Percentiles rank a stretch among this genome's conserved stretches.
Evolutionary conservation across 2,888 invertebrate genomes (phyloP).

Genomic region (Leptinotarsa rubiginosa): DNA sequence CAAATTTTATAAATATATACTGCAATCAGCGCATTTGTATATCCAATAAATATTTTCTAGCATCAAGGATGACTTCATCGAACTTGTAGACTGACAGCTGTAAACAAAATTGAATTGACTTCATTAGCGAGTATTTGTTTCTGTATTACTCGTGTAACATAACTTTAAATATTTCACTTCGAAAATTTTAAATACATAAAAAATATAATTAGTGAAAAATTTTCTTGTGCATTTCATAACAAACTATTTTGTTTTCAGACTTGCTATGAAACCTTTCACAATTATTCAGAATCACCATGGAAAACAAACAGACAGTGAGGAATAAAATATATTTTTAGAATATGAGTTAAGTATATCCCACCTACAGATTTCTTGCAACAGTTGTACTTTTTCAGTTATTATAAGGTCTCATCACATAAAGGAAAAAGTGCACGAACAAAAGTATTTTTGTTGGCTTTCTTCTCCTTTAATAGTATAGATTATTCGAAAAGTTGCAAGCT

Average conservation of each 20-base stretch:
- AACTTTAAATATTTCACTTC: too few relatives aligned
- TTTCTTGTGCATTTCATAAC: too few relatives aligned
- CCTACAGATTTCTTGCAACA: neutral
- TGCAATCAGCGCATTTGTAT: neutral
- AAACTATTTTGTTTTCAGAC: too few relatives aligned
- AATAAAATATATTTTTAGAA: conserved; percentile 22
- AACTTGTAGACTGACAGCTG: neutral
- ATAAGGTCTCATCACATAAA: neutral
- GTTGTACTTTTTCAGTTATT: neutral
- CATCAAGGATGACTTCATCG: neutral
- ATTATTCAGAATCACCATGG: neutral
- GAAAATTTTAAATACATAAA: too few relatives aligned
- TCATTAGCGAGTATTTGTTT: too few relatives aligned
- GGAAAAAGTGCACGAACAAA: too few relatives aligned
- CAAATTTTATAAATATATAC: neutral
- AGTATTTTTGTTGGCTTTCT: too few relatives aligned
- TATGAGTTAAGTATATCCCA: conserved; percentile 1
- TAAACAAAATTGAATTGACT: too few relatives aligned
- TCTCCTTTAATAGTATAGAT: too few relatives aligned
- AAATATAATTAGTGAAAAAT: too few relatives aligned
- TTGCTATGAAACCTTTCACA: neutral
- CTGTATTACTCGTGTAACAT: too few relatives aligned
- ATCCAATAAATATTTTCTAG: neutral
- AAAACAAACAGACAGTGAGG: neutral
- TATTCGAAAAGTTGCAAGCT: too few relatives aligned